Percentiles rank a stretch among this genome's conserved stretches.
Evolutionary conservation across 2,113 vertebrate genomes (phyloP).

Genomic region (Equus przewalskii): DNA sequence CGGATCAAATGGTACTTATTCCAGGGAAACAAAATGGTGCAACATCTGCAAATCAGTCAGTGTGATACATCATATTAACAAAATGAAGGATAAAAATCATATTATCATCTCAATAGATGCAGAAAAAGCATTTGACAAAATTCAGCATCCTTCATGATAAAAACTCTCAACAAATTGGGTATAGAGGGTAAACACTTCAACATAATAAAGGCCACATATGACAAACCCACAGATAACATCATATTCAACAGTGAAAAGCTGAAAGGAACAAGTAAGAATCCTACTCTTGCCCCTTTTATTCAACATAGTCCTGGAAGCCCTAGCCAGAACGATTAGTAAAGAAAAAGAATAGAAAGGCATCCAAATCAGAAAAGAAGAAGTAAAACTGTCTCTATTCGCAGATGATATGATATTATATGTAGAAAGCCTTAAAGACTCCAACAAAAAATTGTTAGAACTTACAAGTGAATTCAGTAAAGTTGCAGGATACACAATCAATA

Average conservation of each 20-base stretch:
- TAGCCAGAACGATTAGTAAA: background rate
- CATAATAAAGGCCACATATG: background rate
- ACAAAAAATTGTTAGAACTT: background rate
- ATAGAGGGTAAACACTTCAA: background rate
- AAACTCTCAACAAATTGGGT: background rate
- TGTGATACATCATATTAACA: background rate
- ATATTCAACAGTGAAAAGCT: background rate
- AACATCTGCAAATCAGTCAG: background rate
- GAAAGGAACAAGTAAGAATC: background rate
- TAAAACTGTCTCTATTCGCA: background rate
- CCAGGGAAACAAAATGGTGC: background rate
- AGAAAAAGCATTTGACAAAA: background rate
- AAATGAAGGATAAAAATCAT: background rate
- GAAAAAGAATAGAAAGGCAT: background rate
- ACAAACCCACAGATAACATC: background rate
- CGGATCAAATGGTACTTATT: background rate
- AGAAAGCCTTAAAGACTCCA: background rate
- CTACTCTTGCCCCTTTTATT: background rate
- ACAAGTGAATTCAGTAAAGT: background rate
- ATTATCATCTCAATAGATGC: background rate
- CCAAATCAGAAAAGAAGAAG: background rate
- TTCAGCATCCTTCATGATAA: background rate
- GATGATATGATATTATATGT: background rate
- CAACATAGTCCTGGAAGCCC: background rate
- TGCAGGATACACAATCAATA: background rate